Percentiles rank a stretch among this genome's conserved stretches.
Evolutionary conservation across 1,140 invertebrate species (phyloP).

Genomic region (Luehdorfia chinensis): DNA sequence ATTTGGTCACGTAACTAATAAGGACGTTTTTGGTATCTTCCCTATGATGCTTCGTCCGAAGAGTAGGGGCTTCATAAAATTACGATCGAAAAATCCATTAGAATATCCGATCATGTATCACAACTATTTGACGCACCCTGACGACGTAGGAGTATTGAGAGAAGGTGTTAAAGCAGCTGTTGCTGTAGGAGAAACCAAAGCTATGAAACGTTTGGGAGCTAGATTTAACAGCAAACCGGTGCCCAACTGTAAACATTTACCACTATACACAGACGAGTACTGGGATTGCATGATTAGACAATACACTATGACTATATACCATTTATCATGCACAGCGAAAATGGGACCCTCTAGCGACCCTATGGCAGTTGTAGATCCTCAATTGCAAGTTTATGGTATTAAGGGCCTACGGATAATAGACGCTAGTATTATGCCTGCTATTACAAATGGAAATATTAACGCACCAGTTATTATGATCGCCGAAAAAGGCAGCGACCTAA

Average conservation of each 20-base stretch:
- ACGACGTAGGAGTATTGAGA: constrained; percentile 86
- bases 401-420: constrained; percentile 87
- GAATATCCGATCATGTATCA: constrained; percentile 92
- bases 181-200: constrained; percentile 85
- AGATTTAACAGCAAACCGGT: constrained; percentile 83
- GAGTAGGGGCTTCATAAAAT: constrained; percentile 87
- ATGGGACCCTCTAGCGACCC: constrained; percentile 89
- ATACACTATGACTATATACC: constrained; percentile 93
- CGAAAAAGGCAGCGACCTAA: constrained; percentile 92
- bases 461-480: constrained; percentile 95
- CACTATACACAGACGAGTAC: constrained; percentile 87
- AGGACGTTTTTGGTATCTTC: constrained; percentile 87
- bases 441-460: constrained; percentile 91
- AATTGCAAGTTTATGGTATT: constrained; percentile 86
- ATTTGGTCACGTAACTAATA: constrained; percentile 82
- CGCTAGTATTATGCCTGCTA: constrained; percentile 88
- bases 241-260: constrained; percentile 88
- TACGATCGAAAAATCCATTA: constrained; percentile 87
- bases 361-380: constrained; percentile 89
- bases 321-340: constrained; percentile 89
- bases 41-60: constrained; percentile 93
- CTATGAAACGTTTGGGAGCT: constrained; percentile 85
- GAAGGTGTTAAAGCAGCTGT: constrained; percentile 92
- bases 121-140: constrained; percentile 91
- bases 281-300: constrained; percentile 89